A percentile compares a stretch with the other conserved stretches of the same genome.
phyloP scores from a whole-genome alignment of 2,888 invertebrate species.

The Bembecia ichneumoniformis region DNA sequence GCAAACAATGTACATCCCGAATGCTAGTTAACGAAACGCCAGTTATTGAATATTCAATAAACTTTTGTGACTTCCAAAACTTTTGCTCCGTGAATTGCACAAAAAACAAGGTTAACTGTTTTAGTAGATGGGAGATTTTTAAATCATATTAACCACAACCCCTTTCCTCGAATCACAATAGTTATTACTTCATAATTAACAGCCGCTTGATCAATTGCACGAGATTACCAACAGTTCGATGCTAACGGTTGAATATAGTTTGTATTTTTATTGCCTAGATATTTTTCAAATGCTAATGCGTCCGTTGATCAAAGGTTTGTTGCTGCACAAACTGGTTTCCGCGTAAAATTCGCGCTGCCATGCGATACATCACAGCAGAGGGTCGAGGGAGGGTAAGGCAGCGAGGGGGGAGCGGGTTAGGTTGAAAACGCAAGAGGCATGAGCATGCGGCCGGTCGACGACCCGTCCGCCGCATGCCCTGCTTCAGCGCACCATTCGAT shows the following conservation, averaged over 20 bases:
- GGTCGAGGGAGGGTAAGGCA: conserved; percentile 51
- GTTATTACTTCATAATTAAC: no score
- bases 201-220: no score
- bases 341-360: conserved; percentile 67
- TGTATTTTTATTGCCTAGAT: conserved; percentile 4
- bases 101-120: no score
- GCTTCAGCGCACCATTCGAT: conserved; percentile 60
- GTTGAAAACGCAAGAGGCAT: conserved; percentile 64
- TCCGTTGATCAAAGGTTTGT: conserved; percentile 36
- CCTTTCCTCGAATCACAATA: no score
- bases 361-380: conserved; percentile 64
- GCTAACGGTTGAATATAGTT: no score
- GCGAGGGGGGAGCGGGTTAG: conserved; percentile 37
- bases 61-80: no score
- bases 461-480: conserved; percentile 67
- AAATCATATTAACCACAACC: no score
- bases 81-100: no score
- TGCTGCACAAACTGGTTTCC: conserved; percentile 61
- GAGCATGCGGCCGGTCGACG: conserved; percentile 61
- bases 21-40: background rate
- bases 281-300: conserved; percentile 18
- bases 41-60: no score
- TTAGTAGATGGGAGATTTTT: no score
- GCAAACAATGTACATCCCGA: conserved; percentile 23
- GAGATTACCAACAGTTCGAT: no score